Conservation (phyloP, 2,797 vertebrate genomes). For the Smutsia gigantea region DNA sequence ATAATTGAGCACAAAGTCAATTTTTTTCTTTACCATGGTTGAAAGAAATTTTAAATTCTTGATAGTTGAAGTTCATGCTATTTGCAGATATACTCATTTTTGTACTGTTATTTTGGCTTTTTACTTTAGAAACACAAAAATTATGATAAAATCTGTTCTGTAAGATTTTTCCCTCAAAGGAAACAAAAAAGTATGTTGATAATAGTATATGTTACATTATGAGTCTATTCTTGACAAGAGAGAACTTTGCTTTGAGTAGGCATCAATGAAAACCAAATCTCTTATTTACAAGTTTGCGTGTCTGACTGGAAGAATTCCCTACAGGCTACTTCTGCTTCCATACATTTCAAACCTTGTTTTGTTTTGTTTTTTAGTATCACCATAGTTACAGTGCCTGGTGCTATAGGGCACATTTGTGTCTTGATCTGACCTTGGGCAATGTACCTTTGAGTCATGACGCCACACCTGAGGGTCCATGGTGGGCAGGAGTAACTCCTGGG, state of each 20-base stretch:
- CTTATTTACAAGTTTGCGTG: neutral
- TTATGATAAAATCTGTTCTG: neutral
- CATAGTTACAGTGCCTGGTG: neutral
- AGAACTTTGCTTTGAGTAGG: neutral
- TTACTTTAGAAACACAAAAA: neutral
- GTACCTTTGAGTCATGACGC: neutral
- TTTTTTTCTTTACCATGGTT: constrained; percentile 32
- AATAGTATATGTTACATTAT: neutral
- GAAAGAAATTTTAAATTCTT: neutral
- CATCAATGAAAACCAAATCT: neutral
- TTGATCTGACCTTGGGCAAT: neutral
- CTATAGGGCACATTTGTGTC: neutral
- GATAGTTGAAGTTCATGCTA: neutral
- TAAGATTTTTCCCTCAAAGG: neutral
- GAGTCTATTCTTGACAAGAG: neutral
- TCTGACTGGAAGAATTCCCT: neutral
- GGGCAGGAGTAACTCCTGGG: neutral
- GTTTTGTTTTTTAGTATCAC: neutral
- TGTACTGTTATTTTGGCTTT: neutral
- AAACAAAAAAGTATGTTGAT: neutral
- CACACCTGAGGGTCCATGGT: neutral
- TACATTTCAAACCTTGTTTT: neutral
- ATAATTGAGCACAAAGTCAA: neutral
- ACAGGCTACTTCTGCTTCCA: neutral
- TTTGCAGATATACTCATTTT: neutral